Conservation (phyloP, 2,888 invertebrate species). For the Oxyscelio sp. region DNA sequence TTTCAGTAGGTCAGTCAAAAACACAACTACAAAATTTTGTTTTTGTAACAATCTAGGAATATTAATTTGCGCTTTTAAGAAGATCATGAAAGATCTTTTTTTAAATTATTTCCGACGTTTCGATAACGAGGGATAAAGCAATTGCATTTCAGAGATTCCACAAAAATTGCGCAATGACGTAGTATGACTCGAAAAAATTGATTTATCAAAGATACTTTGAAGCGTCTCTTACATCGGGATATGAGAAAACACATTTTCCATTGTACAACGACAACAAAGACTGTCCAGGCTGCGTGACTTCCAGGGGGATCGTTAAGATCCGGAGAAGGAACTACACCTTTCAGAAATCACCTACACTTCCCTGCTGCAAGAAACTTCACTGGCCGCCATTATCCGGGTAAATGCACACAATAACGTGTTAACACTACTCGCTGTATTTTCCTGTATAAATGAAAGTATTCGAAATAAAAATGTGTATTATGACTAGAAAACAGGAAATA, state of each 20-base stretch:
- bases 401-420: slow-evolving; percentile 66
- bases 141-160: slow-evolving; percentile 28
- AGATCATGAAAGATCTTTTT: background rate
- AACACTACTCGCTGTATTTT: slow-evolving; percentile 49
- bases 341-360: slow-evolving; percentile 63
- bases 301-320: slow-evolving; percentile 62
- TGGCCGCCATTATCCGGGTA: slow-evolving; percentile 53
- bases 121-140: slow-evolving; percentile 37
- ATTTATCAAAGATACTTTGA: slow-evolving; percentile 66
- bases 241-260: slow-evolving; percentile 70
- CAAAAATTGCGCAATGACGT: slow-evolving; percentile 25
- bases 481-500: no score
- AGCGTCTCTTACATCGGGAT: slow-evolving; percentile 52
- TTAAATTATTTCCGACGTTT: slow-evolving; percentile 33
- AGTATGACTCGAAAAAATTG: slow-evolving; percentile 54
- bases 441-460: slow-evolving; percentile 61
- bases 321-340: slow-evolving; percentile 46
- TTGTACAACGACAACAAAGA: slow-evolving; percentile 65
- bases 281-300: slow-evolving; percentile 64
- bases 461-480: slow-evolving; percentile 57
- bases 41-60: no score
- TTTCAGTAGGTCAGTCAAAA: no score
- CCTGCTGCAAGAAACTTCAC: slow-evolving; percentile 46
- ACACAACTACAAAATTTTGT: no score
- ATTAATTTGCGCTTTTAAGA: no score